Base-by-base conservation (phyloP, 30 jellyfish, hydroid and myxozoan genomes). In the Hydractinia symbiolongicarpus region DNA sequence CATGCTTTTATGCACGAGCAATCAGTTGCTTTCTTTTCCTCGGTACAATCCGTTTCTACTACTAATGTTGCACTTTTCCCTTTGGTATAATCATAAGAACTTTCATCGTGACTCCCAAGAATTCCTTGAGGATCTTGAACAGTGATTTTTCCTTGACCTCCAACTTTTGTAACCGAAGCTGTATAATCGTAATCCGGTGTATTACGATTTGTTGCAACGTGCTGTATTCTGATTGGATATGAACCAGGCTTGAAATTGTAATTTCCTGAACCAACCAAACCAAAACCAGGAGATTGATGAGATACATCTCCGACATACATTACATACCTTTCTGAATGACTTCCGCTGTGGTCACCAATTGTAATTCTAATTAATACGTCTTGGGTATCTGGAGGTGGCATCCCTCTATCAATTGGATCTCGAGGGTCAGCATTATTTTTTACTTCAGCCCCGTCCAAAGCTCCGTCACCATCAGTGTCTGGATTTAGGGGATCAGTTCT, bases 381-480 rank as follows among this genome's bases (percentile, higher is more conserved):
- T 64, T 64, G 74, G 9, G 40, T 7, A 13, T 51, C 40, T 6
- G 40, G 19, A 13, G 19, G 52, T 0, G 40, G 52, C 16, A n/a
- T 44, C 40, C 74, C 74, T 9, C 74, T 7, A 64, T 64, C 74
- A 64, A 44, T 64, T 64, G 74, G 52, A 64, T 64, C 74, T 7
- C 40, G 19, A 6, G 74, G 74, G 40, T 51, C 19, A n/a, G 74
- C 7, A n/a, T n/a, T n/a, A 44, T 51, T 44, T n/a, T 13, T 13
- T 13, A 64, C 19, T 13, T 64, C 74, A 7, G 19, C 74, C 7
- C 17, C 17, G 16, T 64, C 74, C 19, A 51, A n/a, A n/a, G 40
- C 8, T n/a, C 40, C 40, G 40, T 64, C 74, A n/a, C 74, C 74
- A 64, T 64, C 74, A 64, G 74, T 64, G 40, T 64, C 74, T 7